Conservation (phyloP, 2,113 vertebrate genomes). For the Ictalurus furcatus region DNA sequence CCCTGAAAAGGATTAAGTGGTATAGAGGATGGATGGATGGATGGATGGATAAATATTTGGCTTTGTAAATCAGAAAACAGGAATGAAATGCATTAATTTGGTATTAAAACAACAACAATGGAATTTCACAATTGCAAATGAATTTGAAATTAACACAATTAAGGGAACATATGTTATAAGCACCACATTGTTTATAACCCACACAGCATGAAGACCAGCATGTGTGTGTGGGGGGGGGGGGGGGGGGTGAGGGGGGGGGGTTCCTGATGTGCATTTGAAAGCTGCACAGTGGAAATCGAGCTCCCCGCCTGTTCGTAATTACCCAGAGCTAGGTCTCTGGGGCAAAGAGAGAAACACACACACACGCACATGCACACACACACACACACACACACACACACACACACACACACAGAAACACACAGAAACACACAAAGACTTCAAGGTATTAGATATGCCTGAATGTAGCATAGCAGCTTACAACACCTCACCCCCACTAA, state of each 20-base stretch:
- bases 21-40: too few relatives aligned
- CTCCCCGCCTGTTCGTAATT: constrained; percentile 71
- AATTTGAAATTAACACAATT: background rate
- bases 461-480: constrained; percentile 37
- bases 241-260: constrained; percentile 31
- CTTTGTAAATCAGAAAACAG: background rate
- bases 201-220: constrained; percentile 13
- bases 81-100: background rate
- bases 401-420: background rate
- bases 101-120: background rate
- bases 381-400: constrained; percentile 34
- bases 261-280: constrained; percentile 56
- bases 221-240: constrained; percentile 28
- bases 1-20: too few relatives aligned
- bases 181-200: constrained; percentile 32
- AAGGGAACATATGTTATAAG: constrained; percentile 33
- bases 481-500: constrained; percentile 33
- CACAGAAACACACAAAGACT: constrained; percentile 29
- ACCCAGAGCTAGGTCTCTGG: constrained; percentile 61
- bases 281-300: constrained; percentile 47
- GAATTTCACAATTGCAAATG: background rate
- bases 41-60: background rate
- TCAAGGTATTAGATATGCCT: constrained; percentile 52
- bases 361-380: background rate
- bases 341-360: constrained; percentile 54